Conservation (phyloP, 2,797 vertebrate genomes). For the Myotis planiceps region DNA sequence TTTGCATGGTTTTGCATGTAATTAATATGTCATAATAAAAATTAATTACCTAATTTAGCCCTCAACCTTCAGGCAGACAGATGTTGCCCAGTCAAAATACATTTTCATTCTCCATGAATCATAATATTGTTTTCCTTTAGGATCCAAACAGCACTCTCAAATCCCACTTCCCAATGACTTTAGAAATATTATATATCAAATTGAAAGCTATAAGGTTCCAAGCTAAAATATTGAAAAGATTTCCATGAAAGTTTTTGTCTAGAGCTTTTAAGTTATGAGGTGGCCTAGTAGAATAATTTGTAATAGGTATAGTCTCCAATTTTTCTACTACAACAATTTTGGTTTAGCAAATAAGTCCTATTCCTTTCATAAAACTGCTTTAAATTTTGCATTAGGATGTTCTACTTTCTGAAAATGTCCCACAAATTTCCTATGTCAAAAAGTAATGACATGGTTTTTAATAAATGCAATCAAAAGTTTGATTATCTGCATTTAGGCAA, state of each 20-base stretch:
- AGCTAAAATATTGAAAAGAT: background rate
- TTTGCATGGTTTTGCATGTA: background rate
- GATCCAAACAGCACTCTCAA: background rate
- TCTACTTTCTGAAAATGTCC: background rate
- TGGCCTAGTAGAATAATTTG: background rate
- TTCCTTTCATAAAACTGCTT: background rate
- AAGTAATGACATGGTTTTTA: background rate
- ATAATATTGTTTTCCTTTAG: background rate
- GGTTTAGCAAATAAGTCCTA: background rate
- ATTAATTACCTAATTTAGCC: background rate
- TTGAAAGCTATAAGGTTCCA: background rate
- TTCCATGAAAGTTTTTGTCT: background rate
- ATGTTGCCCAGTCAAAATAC: background rate
- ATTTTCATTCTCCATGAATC: slow-evolving; percentile 1
- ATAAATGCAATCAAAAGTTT: too few relatives aligned
- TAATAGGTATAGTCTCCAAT: background rate
- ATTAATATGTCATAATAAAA: background rate
- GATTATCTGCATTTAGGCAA: too few relatives aligned
- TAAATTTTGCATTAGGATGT: background rate
- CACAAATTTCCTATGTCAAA: background rate
- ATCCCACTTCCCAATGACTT: background rate
- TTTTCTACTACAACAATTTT: background rate
- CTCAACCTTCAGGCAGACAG: background rate
- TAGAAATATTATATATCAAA: background rate
- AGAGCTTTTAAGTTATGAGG: background rate